These are phyloP conservation scores for Archips xylosteana DNA, from an alignment of 2,888 invertebrate genomes.

Conservation along the genomic window DNA sequence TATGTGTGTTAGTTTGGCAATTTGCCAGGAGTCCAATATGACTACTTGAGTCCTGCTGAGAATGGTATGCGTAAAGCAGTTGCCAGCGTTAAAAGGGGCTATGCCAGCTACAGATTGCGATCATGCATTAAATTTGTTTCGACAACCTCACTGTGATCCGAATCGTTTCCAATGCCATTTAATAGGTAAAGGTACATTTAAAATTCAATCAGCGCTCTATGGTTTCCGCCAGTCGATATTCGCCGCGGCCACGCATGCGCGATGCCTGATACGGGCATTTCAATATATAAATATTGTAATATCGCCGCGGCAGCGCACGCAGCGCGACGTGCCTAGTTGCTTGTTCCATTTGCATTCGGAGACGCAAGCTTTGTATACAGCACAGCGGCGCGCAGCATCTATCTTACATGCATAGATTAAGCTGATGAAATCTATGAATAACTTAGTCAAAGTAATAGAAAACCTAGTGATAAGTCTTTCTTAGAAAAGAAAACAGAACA, in stretches of 20 bases:
- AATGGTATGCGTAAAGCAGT: not conserved
- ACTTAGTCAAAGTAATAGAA: no score
- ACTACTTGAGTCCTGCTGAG: no score
- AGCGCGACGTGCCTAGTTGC: constrained; percentile 32
- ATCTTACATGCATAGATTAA: not conserved
- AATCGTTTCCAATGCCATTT: constrained; percentile 26
- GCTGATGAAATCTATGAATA: not conserved
- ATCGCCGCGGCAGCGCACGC: constrained; percentile 30
- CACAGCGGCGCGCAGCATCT: not conserved
- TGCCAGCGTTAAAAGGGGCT: not conserved
- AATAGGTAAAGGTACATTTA: constrained; percentile 35
- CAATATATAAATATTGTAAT: constrained; percentile 43
- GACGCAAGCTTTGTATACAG: constrained; percentile 2
- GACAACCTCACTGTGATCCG: constrained; percentile 20
- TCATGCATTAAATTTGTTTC: not conserved
- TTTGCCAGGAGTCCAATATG: no score
- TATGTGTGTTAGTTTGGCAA: no score
- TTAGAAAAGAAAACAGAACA: no score
- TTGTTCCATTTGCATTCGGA: constrained; percentile 37
- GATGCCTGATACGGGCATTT: constrained; percentile 39
- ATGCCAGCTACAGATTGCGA: not conserved
- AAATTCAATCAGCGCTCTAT: constrained; percentile 42
- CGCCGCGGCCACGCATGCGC: constrained; percentile 38
- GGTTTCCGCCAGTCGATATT: constrained; percentile 40
- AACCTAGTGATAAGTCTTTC: no score